Evolutionary conservation across 2,113 vertebrate species (phyloP).

Genomic region (Bufo bufo): DNA sequence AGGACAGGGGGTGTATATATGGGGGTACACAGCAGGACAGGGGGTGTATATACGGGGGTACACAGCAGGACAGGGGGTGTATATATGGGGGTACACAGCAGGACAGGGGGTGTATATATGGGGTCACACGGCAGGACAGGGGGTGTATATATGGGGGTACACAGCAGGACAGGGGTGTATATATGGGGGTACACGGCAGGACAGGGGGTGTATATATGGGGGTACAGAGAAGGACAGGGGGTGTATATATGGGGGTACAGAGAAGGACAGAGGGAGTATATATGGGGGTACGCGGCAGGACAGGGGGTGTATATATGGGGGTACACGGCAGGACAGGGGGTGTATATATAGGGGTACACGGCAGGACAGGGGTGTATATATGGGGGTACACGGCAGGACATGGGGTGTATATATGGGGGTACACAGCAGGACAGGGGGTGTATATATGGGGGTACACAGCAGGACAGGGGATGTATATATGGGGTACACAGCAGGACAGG

Average conservation of each 20-base stretch:
- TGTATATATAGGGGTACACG: neutral
- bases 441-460: no score
- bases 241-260: neutral
- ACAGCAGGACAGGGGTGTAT: neutral
- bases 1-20: neutral
- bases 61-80: neutral
- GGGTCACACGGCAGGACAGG: neutral
- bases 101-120: neutral
- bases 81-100: neutral
- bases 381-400: neutral
- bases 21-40: neutral
- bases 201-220: no score
- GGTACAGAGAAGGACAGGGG: no score
- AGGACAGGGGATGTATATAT: no score
- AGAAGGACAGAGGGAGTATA: neutral
- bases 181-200: neutral
- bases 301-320: neutral
- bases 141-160: neutral
- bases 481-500: no score
- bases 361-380: neutral
- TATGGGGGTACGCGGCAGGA: neutral
- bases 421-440: neutral
- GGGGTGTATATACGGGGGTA: neutral
- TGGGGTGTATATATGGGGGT: neutral
- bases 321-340: neutral